phyloP scores from a whole-genome alignment of 2,113 vertebrate genomes.

The Sterrhoptilus dennistouni region DNA sequence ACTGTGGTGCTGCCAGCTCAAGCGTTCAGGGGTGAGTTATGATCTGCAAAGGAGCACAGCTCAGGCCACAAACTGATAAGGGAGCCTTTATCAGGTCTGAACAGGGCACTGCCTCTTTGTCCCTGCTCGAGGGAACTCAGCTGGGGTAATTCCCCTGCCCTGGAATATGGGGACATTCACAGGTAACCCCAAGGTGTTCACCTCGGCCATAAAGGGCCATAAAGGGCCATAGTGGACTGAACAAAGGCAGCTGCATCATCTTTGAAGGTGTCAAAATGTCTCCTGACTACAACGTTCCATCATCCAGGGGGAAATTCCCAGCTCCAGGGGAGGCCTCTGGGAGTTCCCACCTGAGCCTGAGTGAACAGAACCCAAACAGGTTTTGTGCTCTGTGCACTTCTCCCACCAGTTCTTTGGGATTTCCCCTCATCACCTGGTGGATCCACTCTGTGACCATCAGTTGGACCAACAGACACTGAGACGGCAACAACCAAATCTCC shows the following conservation, averaged over 20 bases:
- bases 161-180: neutral
- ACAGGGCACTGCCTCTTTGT: neutral
- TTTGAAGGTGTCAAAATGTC: neutral
- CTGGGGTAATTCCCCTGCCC: neutral
- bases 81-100: neutral
- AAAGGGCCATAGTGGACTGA: neutral
- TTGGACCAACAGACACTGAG: neutral
- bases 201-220: neutral
- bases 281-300: fast-evolving
- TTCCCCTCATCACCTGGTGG: neutral
- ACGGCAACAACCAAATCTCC: neutral
- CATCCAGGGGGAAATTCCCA: neutral
- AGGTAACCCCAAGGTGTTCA: neutral
- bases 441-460: neutral
- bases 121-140: neutral
- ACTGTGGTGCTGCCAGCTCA: neutral
- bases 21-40: fast-evolving
- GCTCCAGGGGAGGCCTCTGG: neutral
- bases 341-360: neutral
- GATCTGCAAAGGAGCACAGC: neutral
- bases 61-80: neutral
- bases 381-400: neutral
- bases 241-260: neutral
- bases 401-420: fast-evolving
- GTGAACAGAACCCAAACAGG: neutral